Conservation (phyloP, 1,140 invertebrate species). For the Bombus consobrinus region DNA sequence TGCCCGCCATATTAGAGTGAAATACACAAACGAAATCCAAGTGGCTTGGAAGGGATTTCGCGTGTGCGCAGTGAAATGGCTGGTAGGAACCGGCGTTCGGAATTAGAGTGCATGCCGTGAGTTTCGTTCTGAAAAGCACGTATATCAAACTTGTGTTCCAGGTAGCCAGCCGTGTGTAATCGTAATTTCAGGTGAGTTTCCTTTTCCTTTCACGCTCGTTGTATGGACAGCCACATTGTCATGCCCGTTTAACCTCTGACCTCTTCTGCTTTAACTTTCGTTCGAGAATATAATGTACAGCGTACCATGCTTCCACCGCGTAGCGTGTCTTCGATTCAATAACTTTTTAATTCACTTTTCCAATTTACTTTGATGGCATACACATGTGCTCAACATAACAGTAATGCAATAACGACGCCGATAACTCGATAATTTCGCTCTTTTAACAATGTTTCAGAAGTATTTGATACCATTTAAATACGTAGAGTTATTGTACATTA, state of each 20-base stretch:
- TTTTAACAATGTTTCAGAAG: too few species aligned
- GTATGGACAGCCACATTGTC: not conserved
- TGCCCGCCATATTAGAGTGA: conserved; percentile 26
- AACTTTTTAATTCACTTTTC: not conserved
- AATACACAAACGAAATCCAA: conserved; percentile 32
- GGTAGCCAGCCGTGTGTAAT: conserved; percentile 40
- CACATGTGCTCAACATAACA: too few species aligned
- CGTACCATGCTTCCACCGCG: not conserved
- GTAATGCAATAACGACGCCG: too few species aligned
- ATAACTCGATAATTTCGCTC: too few species aligned
- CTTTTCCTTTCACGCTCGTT: conserved; percentile 1
- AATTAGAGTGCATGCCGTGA: conserved; percentile 62
- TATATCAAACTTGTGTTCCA: conserved; percentile 48
- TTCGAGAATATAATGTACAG: not conserved
- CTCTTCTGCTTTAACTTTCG: not conserved
- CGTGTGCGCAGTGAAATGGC: conserved; percentile 60
- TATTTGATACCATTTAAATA: too few species aligned
- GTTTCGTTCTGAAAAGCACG: conserved; percentile 55
- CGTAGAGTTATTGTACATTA: too few species aligned
- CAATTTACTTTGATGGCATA: too few species aligned
- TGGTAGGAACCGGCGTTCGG: conserved; percentile 47
- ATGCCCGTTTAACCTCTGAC: not conserved
- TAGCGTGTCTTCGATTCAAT: not conserved
- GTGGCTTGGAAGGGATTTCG: conserved; percentile 50
- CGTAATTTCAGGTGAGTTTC: conserved; percentile 53